phyloP scores from a whole-genome alignment of 2,797 vertebrate species.

The Pangasius sanitwongsei region DNA sequence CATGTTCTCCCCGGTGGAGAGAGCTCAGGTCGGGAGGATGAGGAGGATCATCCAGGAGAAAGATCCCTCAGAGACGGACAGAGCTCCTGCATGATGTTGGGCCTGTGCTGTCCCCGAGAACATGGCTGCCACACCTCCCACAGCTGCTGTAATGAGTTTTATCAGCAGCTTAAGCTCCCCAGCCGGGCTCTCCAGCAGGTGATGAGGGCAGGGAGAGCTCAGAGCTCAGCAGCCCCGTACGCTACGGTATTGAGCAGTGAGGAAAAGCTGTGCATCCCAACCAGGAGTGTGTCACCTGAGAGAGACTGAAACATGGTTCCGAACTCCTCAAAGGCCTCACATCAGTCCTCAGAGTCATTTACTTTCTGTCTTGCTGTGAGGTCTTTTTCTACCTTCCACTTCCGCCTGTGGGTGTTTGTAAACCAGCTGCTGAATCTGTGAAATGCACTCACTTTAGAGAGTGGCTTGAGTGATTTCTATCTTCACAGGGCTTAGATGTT shows the following conservation, averaged over 20 bases:
- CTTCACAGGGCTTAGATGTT: neutral
- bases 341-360: neutral
- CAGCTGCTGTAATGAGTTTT: slow-evolving; percentile 60
- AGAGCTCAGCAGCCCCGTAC: slow-evolving; percentile 19
- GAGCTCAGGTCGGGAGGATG: slow-evolving; percentile 53
- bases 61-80: slow-evolving; percentile 52
- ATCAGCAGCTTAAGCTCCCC: slow-evolving; percentile 58
- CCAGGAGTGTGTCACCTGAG: slow-evolving; percentile 43
- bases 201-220: slow-evolving; percentile 51
- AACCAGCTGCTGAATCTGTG: neutral
- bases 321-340: slow-evolving; percentile 15
- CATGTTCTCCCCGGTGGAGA: slow-evolving; percentile 33
- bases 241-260: slow-evolving; percentile 22
- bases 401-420: neutral
- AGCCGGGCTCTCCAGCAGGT: slow-evolving; percentile 50
- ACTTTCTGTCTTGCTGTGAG: neutral
- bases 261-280: slow-evolving; percentile 18
- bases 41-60: slow-evolving; percentile 57
- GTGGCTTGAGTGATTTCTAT: neutral
- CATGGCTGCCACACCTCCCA: slow-evolving; percentile 51
- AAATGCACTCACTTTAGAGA: neutral
- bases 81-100: slow-evolving; percentile 30
- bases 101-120: slow-evolving; percentile 44
- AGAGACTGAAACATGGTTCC: slow-evolving; percentile 14
- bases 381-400: neutral